These are phyloP conservation scores for Silurus glanis DNA, from an alignment of 2,113 vertebrate genomes.

Conservation along the genomic window DNA sequence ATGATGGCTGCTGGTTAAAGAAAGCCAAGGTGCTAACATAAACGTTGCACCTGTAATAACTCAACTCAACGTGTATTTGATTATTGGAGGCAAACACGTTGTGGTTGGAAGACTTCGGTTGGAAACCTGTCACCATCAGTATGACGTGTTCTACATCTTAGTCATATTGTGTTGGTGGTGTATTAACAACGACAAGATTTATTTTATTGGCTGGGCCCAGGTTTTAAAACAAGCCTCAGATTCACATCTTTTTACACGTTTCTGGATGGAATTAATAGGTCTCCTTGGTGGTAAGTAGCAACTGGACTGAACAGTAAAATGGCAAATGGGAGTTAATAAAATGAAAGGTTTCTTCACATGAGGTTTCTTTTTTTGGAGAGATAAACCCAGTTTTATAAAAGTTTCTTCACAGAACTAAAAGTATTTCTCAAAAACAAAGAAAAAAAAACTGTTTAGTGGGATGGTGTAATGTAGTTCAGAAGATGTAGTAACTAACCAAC, in stretches of 20 bases:
- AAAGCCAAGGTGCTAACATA: constrained; percentile 44
- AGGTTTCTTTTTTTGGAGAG: not conserved
- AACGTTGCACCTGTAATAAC: constrained; percentile 50
- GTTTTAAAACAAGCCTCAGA: not conserved
- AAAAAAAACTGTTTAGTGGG: not conserved
- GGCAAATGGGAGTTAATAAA: not conserved
- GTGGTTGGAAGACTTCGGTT: constrained; percentile 2
- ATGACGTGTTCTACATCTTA: constrained; percentile 22
- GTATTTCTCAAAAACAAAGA: not conserved
- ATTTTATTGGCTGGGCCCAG: not conserved
- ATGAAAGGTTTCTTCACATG: not conserved
- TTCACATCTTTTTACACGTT: not conserved
- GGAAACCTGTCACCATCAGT: constrained; percentile 13
- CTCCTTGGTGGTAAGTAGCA: not conserved
- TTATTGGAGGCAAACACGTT: constrained; percentile 1
- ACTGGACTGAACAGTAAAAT: not conserved
- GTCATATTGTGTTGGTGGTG: not conserved
- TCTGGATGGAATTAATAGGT: constrained; percentile 3
- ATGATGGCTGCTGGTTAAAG: constrained; percentile 48
- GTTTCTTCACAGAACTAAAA: not conserved
- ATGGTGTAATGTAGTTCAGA: not conserved
- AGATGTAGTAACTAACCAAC: no score
- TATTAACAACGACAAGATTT: not conserved
- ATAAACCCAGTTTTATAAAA: not conserved
- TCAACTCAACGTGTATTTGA: not conserved